Conservation (phyloP, 2,113 vertebrate genomes). For the Eudyptes chrysolophus region DNA sequence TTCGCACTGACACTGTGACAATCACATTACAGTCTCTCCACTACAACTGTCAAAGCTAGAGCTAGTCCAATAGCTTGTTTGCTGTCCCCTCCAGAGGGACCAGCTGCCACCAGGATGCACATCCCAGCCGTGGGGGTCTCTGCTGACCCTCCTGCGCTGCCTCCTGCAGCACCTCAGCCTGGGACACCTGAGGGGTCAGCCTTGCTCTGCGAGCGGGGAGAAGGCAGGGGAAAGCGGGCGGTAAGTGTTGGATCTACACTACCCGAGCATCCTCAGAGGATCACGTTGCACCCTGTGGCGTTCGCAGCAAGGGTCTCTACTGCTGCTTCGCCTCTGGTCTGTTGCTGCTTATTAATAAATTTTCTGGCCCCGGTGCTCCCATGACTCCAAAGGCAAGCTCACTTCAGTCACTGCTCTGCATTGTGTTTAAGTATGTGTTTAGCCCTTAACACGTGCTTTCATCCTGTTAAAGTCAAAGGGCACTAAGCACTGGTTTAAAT, state of each 20-base stretch:
- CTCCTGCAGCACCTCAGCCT: background rate
- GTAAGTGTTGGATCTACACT: background rate
- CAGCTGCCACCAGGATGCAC: background rate
- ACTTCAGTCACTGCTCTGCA: background rate
- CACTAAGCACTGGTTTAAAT: background rate
- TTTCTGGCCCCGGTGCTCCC: background rate
- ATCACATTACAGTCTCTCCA: background rate
- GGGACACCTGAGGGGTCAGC: background rate
- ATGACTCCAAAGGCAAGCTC: background rate
- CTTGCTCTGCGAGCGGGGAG: accelerated
- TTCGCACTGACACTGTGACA: background rate
- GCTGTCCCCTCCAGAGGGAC: background rate
- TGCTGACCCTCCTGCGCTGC: accelerated
- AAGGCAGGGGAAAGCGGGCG: background rate
- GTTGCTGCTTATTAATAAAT: background rate
- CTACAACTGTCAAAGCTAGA: background rate
- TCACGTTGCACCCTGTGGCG: accelerated
- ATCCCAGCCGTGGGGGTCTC: background rate
- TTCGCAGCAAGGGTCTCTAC: background rate
- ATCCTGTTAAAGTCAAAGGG: background rate
- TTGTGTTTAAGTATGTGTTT: background rate
- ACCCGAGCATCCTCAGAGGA: background rate
- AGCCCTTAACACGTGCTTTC: background rate
- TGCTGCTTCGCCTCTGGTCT: background rate
- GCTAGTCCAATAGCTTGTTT: background rate